Evolutionary conservation across 2,888 invertebrate species (phyloP), one percentile per base, ranked within the genome.

Genomic region (Chrysotoxum bicinctum): DNA sequence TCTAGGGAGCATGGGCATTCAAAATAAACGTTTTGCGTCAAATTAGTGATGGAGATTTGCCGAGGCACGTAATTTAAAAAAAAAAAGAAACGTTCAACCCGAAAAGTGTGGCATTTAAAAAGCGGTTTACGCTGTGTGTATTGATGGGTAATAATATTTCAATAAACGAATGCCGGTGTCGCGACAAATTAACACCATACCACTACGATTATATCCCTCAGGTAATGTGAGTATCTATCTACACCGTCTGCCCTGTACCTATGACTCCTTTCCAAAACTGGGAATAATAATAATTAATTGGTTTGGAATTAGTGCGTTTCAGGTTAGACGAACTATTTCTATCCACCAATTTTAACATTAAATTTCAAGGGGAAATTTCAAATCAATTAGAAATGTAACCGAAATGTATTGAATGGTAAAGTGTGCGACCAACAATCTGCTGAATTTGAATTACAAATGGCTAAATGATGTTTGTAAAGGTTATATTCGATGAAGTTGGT

Each of bases 31-130:
- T 69, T 82, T 72, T 7, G 68, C 68, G 68, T 64, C 62, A 78
- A 84, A 84, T 79, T 79, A 74, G 74, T 74, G 79, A 84, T 66
- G 64, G 30, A 30, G 69, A 64, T 75, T 78, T 74, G 64, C 79
- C 48, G 43, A 58, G 35, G 68, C 83, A 79, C 78, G 74, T 78
- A 23, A 19, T 3, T 43, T 12, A 35, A 12, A 12, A 32, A 7
- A 8, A 32, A 8, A 8, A 8, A 56, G 12, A 35, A 48, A 35
- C 14, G 40, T 50, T 69, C 9, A 73, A 78, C 54, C 73, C 37
- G 19, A 79, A 84, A 79, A 77, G 43, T 62, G 43, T 14, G 52
- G 68, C 74, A 79, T 79, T 83, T 74, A 69, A 79, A 83, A 83
- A 64, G 62, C 69, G 14, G 30, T 79, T 69, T 70, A 35, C 37